Evolutionary conservation across 2,113 vertebrate species (phyloP).

Genomic region (Myotis davidii): DNA sequence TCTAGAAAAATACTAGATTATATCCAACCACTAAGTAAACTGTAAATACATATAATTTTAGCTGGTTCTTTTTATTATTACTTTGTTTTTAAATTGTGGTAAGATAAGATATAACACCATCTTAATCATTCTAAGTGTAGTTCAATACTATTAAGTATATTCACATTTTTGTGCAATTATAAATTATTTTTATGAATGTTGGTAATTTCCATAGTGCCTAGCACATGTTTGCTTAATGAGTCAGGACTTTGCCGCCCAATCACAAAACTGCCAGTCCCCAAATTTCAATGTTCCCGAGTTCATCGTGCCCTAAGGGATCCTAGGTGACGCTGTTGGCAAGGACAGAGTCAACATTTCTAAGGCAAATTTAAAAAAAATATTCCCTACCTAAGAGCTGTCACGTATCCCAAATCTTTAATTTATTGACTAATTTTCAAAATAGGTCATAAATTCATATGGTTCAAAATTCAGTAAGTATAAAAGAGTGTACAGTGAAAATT

Average conservation of each 20-base stretch:
- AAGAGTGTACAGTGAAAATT: neutral
- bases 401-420: neutral
- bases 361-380: neutral
- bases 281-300: neutral
- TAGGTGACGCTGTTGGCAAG: neutral
- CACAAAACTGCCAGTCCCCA: neutral
- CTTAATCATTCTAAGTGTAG: neutral
- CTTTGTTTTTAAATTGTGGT: neutral
- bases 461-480: neutral
- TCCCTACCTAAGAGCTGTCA: neutral
- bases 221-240: neutral
- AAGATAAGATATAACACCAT: neutral
- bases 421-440: conserved; percentile 36
- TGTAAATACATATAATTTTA: neutral
- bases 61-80: neutral
- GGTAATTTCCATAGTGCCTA: neutral
- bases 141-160: neutral
- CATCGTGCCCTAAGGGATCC: neutral
- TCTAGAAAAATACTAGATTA: neutral
- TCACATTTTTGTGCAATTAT: neutral
- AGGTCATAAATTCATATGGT: neutral
- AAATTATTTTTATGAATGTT: neutral
- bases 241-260: neutral
- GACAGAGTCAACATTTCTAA: conserved; percentile 6
- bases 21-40: neutral